These are phyloP conservation scores for Antheraea mylitta DNA, from an alignment of 1,140 invertebrate genomes.

Conservation along the genomic window DNA sequence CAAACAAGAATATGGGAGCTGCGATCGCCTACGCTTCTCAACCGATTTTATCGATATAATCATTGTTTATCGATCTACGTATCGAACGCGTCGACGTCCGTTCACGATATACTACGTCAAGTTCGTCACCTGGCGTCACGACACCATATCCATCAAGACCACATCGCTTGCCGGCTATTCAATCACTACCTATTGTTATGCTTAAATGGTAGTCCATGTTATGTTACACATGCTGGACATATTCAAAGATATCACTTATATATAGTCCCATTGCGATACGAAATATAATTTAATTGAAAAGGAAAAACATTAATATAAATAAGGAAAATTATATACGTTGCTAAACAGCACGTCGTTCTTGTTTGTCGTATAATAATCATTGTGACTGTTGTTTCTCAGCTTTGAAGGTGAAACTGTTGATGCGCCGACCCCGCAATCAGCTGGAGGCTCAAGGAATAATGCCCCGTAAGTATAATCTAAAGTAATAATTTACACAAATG, in stretches of 20 bases:
- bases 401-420: slow-evolving; percentile 97
- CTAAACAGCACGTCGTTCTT: background rate
- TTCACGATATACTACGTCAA: slow-evolving; percentile 50
- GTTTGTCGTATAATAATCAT: background rate
- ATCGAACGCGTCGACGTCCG: slow-evolving; percentile 49
- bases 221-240: slow-evolving; percentile 8
- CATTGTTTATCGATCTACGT: slow-evolving; percentile 49
- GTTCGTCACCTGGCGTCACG: slow-evolving; percentile 64
- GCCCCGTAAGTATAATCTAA: slow-evolving; percentile 91
- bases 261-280: background rate
- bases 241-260: slow-evolving; percentile 1
- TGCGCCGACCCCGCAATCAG: slow-evolving; percentile 95
- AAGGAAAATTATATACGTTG: slow-evolving; percentile 11
- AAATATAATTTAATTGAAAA: background rate
- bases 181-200: slow-evolving; percentile 46
- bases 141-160: slow-evolving; percentile 33
- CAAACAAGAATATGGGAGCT: slow-evolving; percentile 55
- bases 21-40: slow-evolving; percentile 56
- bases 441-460: slow-evolving; percentile 98
- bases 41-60: slow-evolving; percentile 49
- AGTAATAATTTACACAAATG: background rate
- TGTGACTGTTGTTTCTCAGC: slow-evolving; percentile 85
- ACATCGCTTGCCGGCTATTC: slow-evolving; percentile 31
- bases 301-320: background rate
- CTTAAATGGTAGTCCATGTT: slow-evolving; percentile 30